Evolutionary conservation across 2,797 vertebrate genomes (phyloP).

Genomic region (Enteromius thamalakanensis): DNA sequence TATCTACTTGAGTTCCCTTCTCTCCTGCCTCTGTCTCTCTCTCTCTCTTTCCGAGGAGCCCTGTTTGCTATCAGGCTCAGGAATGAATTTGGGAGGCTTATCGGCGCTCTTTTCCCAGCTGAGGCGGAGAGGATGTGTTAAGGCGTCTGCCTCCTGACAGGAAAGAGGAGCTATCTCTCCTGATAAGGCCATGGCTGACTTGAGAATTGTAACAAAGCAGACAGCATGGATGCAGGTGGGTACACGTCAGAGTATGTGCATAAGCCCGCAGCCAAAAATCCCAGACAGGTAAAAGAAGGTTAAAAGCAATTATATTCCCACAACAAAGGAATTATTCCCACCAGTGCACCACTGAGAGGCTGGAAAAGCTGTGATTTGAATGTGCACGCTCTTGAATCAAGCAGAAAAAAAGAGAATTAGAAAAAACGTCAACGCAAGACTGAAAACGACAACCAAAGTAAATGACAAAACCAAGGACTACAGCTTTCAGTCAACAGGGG

Average conservation of each 20-base stretch:
- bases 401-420: not conserved
- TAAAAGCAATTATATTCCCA: constrained; percentile 55
- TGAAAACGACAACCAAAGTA: not conserved
- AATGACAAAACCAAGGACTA: constrained; percentile 9
- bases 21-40: constrained; percentile 12
- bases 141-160: constrained; percentile 59
- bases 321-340: constrained; percentile 50
- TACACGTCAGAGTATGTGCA: constrained; percentile 62
- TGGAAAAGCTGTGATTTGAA: not conserved
- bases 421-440: constrained; percentile 51
- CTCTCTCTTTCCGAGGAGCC: constrained; percentile 50
- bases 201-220: constrained; percentile 69
- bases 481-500: not conserved
- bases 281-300: constrained; percentile 46
- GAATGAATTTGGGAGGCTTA: constrained; percentile 71
- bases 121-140: constrained; percentile 64
- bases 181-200: constrained; percentile 71
- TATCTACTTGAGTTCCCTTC: constrained; percentile 61
- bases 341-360: constrained; percentile 4
- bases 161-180: constrained; percentile 60
- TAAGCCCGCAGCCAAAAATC: constrained; percentile 42
- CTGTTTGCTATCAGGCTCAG: constrained; percentile 66
- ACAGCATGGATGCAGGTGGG: constrained; percentile 66
- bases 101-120: constrained; percentile 57
- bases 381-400: not conserved